These are phyloP conservation scores for Halichoeres trimaculatus DNA, from an alignment of 2,113 vertebrate genomes.

Conservation along the genomic window DNA sequence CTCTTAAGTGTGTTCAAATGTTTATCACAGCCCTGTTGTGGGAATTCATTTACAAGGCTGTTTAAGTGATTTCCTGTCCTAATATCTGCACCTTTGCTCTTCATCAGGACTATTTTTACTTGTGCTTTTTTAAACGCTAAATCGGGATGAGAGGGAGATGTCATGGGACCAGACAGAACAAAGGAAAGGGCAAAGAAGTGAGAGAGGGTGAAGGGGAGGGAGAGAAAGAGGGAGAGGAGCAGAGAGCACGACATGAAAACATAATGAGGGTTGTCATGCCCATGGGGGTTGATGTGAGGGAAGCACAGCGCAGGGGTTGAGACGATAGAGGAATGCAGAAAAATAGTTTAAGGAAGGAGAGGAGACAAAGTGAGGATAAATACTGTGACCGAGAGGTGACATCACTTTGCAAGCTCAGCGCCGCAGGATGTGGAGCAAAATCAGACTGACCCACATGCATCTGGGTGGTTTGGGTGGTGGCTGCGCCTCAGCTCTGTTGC, in stretches of 20 bases:
- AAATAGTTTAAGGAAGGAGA: constrained; percentile 27
- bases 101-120: neutral
- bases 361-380: constrained; percentile 27
- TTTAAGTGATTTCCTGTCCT: constrained; percentile 30
- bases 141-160: constrained; percentile 20
- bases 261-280: constrained; percentile 72
- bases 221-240: constrained; percentile 12
- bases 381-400: constrained; percentile 51
- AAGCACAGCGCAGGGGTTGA: constrained; percentile 36
- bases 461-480: constrained; percentile 28
- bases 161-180: constrained; percentile 21
- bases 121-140: constrained; percentile 11
- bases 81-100: neutral
- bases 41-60: constrained; percentile 20
- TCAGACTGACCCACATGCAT: constrained; percentile 50
- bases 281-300: constrained; percentile 61
- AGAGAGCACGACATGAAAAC: constrained; percentile 71
- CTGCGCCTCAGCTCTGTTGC: constrained; percentile 55
- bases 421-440: constrained; percentile 23
- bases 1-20: constrained; percentile 22
- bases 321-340: constrained; percentile 53
- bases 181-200: constrained; percentile 16
- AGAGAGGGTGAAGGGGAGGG: constrained; percentile 37
- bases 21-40: constrained; percentile 21
- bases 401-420: constrained; percentile 50